Evolutionary conservation across 92 coral and sea anemone genomes (phyloP), one percentile per base, ranked within the genome.

Genomic region (Anthopleura xanthogrammica): DNA sequence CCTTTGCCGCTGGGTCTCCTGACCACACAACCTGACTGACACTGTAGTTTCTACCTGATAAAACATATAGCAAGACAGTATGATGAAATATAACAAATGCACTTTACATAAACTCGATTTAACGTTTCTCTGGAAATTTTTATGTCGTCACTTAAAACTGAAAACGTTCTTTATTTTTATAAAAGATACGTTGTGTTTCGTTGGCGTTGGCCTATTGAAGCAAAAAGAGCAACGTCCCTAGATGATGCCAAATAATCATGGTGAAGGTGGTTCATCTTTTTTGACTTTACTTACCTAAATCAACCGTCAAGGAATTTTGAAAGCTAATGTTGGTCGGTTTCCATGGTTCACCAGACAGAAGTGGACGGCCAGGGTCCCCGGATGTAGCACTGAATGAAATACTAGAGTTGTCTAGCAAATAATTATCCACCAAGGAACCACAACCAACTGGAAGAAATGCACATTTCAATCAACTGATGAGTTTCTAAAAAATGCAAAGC

Each of bases 341-440:
- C 85, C 85, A 82, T 29, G 85, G 68, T 12, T 48, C 52, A 22
- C 85, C 85, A 8, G 62, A 48, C 0, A 83, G 14, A 12, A 75
- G 7, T 0, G 86, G 86, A 22, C 75, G 23, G 3, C 79, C 79
- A 46, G 86, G 80, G 57, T 75, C 55, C 66, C 68, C 57, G 48
- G 86, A 72, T 41, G 86, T 29, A 40, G 86, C 86, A 20, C 8
- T 55, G 29, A 83, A 83, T 75, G 86, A 74, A 39, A 23, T 17
- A n/a, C 54, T 74, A 7, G 79, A 72, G 79, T 66, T 82, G 56
- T 82, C 76, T 8, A 82, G 2, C 42, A 83, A 39, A 29, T 73
- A 83, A 64, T 75, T 75, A 20, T 83, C 86, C 23, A 83, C 55
- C 58, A 83, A 14, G 75, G 46, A 11, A 54, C 58, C 58, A 11